Evolutionary conservation across 2,888 invertebrate species (phyloP).

Genomic region (Argyresthia goedartella): DNA sequence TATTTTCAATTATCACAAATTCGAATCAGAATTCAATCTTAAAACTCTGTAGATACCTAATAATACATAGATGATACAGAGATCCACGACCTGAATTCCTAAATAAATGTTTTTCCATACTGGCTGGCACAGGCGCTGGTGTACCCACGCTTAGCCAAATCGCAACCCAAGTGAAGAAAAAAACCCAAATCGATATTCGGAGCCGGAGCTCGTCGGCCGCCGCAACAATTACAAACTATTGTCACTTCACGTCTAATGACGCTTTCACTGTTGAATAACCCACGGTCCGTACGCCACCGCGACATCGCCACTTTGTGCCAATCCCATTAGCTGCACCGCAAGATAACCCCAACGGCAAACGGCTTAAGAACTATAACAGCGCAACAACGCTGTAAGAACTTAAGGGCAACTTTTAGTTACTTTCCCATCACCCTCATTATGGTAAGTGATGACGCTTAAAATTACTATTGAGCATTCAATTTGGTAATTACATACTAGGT

Average conservation of each 20-base stretch:
- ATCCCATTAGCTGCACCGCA: neutral
- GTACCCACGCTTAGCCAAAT: too few species aligned
- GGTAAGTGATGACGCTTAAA: conserved; percentile 65
- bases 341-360: neutral
- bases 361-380: neutral
- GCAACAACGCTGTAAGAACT: neutral
- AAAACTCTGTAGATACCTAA: too few species aligned
- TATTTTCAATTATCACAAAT: too few species aligned
- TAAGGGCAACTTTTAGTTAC: conserved; percentile 34
- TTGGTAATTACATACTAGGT: conserved; percentile 53
- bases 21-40: too few species aligned
- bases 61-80: too few species aligned
- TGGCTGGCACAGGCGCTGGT: too few species aligned
- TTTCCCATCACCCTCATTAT: conserved; percentile 57
- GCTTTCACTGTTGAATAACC: conserved; percentile 28
- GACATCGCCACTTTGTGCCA: conserved; percentile 45
- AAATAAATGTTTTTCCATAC: too few species aligned
- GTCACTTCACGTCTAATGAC: conserved; percentile 32
- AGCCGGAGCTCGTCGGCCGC: conserved; percentile 37
- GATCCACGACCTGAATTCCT: too few species aligned
- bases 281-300: conserved; percentile 26
- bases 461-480: conserved; percentile 59
- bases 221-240: conserved; percentile 24
- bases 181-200: conserved; percentile 18
- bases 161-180: too few species aligned